Conservation (phyloP, 1,140 invertebrate genomes). For the Drosophila burlai region DNA sequence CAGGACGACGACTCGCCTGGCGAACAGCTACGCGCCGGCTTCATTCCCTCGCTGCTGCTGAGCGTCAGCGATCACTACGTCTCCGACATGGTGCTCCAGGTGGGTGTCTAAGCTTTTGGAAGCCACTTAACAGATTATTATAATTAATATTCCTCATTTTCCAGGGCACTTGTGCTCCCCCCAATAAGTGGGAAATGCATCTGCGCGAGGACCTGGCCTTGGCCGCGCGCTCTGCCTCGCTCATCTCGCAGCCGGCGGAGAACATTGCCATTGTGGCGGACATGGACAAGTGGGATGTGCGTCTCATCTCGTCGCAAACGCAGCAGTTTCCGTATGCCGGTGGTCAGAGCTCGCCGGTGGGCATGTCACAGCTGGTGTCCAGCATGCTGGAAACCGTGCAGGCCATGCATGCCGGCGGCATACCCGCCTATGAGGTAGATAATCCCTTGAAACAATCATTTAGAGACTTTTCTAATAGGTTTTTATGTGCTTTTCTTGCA, state of each 20-base stretch:
- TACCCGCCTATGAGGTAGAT: slow-evolving; percentile 86
- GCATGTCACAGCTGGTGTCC: slow-evolving; percentile 93
- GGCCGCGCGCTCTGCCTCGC: slow-evolving; percentile 87
- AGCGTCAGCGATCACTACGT: slow-evolving; percentile 90
- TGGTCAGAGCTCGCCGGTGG: slow-evolving; percentile 86
- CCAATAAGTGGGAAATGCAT: slow-evolving; percentile 86
- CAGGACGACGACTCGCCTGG: slow-evolving; percentile 77
- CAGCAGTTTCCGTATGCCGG: slow-evolving; percentile 85
- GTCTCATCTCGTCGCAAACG: slow-evolving; percentile 87
- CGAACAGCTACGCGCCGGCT: slow-evolving; percentile 79
- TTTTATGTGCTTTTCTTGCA: slow-evolving; percentile 84
- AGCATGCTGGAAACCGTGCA: slow-evolving; percentile 93
- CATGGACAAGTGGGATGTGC: slow-evolving; percentile 91
- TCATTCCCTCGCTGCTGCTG: slow-evolving; percentile 87
- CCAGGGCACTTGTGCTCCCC: slow-evolving; percentile 84
- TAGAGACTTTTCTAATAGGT: background rate
- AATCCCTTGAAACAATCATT: background rate
- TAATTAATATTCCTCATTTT: background rate
- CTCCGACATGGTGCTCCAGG: slow-evolving; percentile 91
- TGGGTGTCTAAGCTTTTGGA: slow-evolving; percentile 15
- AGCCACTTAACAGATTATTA: too few relatives aligned
- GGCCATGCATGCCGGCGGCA: slow-evolving; percentile 88
- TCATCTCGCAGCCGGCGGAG: slow-evolving; percentile 90
- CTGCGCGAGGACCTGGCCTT: slow-evolving; percentile 87
- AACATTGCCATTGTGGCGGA: slow-evolving; percentile 94